These are phyloP conservation scores for Conchocele bisecta DNA, from an alignment of 2,888 invertebrate genomes.

Conservation along the genomic window DNA sequence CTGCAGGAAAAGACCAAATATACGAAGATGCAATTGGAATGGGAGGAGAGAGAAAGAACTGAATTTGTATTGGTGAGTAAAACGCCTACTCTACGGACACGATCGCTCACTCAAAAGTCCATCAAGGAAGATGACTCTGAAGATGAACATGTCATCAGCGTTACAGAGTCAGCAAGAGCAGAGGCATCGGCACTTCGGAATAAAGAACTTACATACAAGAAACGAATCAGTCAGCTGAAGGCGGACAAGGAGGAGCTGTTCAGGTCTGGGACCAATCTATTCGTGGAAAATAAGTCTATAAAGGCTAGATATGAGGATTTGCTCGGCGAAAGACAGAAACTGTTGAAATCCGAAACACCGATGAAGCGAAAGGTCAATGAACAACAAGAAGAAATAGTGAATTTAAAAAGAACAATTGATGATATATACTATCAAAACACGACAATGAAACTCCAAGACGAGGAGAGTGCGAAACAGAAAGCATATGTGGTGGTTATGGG, in stretches of 20 bases:
- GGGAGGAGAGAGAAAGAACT: conserved; percentile 50
- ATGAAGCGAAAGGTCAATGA: conserved; percentile 40
- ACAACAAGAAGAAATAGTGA: conserved; percentile 50
- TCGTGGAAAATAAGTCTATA: conserved; percentile 48
- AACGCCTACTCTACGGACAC: conserved; percentile 2
- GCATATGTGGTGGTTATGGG: conserved; percentile 56
- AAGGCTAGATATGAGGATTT: conserved; percentile 41
- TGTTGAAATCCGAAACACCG: conserved; percentile 40
- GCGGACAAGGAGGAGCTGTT: conserved; percentile 56
- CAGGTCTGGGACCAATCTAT: conserved; percentile 50
- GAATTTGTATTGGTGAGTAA: conserved; percentile 58
- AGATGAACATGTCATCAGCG: conserved; percentile 49
- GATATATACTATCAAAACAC: conserved; percentile 57
- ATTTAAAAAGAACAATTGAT: conserved; percentile 52
- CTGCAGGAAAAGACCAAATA: conserved; percentile 35
- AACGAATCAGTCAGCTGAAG: conserved; percentile 44
- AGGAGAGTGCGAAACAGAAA: conserved; percentile 37
- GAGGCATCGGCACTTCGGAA: conserved; percentile 38
- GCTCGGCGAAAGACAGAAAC: conserved; percentile 32
- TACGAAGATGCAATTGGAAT: conserved; percentile 41
- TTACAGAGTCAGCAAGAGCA: conserved; percentile 43
- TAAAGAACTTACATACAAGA: conserved; percentile 39
- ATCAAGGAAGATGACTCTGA: conserved; percentile 50
- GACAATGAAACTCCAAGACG: conserved; percentile 44
- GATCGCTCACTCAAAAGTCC: conserved; percentile 1